These are phyloP conservation scores for Orchestia grillus DNA, from an alignment of 1,140 invertebrate genomes.

Conservation along the genomic window DNA sequence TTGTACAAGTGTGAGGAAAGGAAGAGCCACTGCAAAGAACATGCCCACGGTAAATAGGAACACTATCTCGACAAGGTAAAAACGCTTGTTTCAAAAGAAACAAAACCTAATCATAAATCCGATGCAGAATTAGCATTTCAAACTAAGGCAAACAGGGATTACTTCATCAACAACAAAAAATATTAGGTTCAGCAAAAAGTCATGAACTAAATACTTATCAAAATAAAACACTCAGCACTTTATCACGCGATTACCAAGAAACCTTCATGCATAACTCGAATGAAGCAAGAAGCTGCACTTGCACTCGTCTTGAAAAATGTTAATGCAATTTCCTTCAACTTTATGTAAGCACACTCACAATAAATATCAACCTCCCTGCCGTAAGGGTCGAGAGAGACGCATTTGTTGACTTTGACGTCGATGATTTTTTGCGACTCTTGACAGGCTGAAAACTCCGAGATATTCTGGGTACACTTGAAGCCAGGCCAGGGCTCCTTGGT, in stretches of 20 bases:
- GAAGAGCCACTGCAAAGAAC: too few species aligned
- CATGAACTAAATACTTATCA: not conserved
- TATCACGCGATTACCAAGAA: not conserved
- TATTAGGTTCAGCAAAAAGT: not conserved
- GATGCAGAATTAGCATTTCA: not conserved
- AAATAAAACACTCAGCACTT: not conserved
- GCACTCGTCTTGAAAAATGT: not conserved
- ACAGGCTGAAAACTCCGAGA: constrained; percentile 74
- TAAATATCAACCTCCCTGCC: constrained; percentile 75
- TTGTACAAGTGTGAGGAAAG: too few species aligned
- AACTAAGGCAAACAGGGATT: not conserved
- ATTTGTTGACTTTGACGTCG: constrained; percentile 75
- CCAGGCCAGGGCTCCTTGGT: constrained; percentile 75
- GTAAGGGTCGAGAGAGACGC: constrained; percentile 75
- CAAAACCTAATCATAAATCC: not conserved
- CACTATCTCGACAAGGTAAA: too few species aligned
- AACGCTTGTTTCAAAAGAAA: too few species aligned
- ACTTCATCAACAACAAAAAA: not conserved
- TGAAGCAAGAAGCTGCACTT: not conserved
- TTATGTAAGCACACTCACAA: constrained; percentile 68
- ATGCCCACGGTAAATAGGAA: too few species aligned
- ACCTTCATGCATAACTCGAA: not conserved
- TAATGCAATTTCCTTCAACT: not conserved
- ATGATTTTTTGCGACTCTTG: constrained; percentile 74
- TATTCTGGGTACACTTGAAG: constrained; percentile 74